Conservation (phyloP, 2,797 vertebrate species). For the Tachyglossus aculeatus region DNA sequence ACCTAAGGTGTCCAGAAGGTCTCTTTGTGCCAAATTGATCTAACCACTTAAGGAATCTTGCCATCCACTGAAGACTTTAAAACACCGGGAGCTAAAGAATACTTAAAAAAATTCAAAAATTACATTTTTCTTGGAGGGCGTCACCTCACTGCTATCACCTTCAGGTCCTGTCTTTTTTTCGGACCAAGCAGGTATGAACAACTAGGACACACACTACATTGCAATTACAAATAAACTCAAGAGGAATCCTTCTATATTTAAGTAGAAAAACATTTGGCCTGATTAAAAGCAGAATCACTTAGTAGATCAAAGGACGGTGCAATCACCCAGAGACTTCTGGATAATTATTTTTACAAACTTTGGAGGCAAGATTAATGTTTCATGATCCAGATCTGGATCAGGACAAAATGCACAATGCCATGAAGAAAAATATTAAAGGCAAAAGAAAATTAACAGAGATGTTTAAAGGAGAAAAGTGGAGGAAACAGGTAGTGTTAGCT, state of each 20-base stretch:
- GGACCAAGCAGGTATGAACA: constrained; percentile 36
- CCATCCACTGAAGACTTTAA: too few relatives aligned
- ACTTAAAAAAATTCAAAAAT: constrained; percentile 23
- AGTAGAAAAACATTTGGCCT: constrained; percentile 40
- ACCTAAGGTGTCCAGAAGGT: too few relatives aligned
- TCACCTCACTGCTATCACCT: constrained; percentile 39
- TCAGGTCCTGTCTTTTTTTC: not conserved
- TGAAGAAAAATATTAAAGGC: constrained; percentile 3
- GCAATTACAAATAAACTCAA: constrained; percentile 20
- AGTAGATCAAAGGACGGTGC: not conserved
- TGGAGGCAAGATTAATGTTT: not conserved
- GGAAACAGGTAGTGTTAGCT: too few relatives aligned
- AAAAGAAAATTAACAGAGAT: not conserved
- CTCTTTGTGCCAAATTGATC: too few relatives aligned
- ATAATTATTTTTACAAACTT: not conserved
- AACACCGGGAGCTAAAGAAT: too few relatives aligned
- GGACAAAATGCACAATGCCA: not conserved
- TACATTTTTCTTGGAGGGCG: constrained; percentile 29
- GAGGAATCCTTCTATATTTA: constrained; percentile 47
- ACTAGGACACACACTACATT: not conserved
- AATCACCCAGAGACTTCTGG: not conserved
- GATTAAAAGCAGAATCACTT: constrained; percentile 10
- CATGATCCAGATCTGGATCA: not conserved
- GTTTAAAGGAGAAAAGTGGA: constrained; percentile 9
- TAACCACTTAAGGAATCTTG: too few relatives aligned